Evolutionary conservation across 2,888 invertebrate genomes (phyloP).

Genomic region (Calephelis perditalis): DNA sequence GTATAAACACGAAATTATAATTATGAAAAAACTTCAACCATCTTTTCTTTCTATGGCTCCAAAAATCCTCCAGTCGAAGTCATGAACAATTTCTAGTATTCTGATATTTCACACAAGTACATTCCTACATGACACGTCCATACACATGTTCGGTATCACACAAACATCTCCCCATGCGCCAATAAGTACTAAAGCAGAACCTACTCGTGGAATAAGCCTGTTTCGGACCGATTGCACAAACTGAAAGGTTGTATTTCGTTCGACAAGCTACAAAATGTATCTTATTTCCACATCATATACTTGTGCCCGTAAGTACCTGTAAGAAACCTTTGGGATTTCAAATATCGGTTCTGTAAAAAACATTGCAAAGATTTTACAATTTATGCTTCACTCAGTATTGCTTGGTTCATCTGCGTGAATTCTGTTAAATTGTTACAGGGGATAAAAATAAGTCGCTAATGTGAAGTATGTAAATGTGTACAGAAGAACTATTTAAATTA

Average conservation of each 20-base stretch:
- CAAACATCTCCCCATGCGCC: slow-evolving; percentile 9
- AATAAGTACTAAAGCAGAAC: slow-evolving; percentile 5
- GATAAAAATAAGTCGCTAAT: too few species aligned
- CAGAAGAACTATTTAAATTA: too few species aligned
- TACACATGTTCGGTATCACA: slow-evolving; percentile 16
- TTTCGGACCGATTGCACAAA: slow-evolving; percentile 43
- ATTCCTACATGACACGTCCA: neutral
- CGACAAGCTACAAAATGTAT: slow-evolving; percentile 5
- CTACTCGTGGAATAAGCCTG: slow-evolving; percentile 30
- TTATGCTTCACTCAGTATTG: too few species aligned
- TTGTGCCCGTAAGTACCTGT: neutral
- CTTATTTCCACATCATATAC: slow-evolving; percentile 15
- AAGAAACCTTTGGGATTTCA: neutral
- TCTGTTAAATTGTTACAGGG: too few species aligned
- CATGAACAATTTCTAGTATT: too few species aligned
- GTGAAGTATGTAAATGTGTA: too few species aligned
- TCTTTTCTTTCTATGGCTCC: too few species aligned
- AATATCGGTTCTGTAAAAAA: neutral
- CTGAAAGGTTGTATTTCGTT: slow-evolving; percentile 41
- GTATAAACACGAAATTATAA: too few species aligned
- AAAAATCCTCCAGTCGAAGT: too few species aligned
- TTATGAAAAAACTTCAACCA: too few species aligned
- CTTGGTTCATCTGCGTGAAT: too few species aligned
- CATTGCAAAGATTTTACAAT: neutral
- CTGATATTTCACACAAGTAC: too few species aligned